Percentiles rank a stretch among this genome's conserved stretches.
Evolutionary conservation across 53 echinoderm and acorn worm genomes (phyloP).

Genomic region (Mesocentrotus franciscanus): DNA sequence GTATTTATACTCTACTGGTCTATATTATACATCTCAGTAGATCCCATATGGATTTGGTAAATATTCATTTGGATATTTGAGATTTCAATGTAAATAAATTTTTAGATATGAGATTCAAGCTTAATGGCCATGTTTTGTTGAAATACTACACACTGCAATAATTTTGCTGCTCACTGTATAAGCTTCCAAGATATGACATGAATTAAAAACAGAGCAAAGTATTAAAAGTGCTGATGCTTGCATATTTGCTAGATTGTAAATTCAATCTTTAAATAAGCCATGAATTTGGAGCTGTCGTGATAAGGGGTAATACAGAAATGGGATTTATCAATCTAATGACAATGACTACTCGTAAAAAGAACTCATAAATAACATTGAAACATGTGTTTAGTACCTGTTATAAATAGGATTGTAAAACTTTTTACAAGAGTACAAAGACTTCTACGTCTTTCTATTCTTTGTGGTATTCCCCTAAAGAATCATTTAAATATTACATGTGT

Average conservation of each 20-base stretch:
- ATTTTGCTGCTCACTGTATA: not conserved
- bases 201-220: not conserved
- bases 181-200: not conserved
- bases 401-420: not conserved
- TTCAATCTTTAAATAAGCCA: not conserved
- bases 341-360: not conserved
- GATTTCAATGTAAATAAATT: not conserved
- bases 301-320: not conserved
- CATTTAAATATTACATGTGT: not conserved
- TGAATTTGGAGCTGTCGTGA: not conserved
- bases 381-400: not conserved
- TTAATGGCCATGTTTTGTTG: not conserved
- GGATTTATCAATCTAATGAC: not conserved
- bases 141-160: not conserved
- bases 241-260: not conserved
- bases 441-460: not conserved
- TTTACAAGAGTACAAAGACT: not conserved
- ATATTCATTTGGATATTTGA: not conserved
- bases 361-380: not conserved
- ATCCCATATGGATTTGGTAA: not conserved
- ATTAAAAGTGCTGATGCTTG: not conserved
- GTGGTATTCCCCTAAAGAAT: not conserved
- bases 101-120: not conserved
- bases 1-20: too few relatives aligned
- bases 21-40: not conserved